Evolutionary conservation across 92 coral and sea anemone genomes (phyloP), one percentile per base, ranked within the genome.

Genomic region (Porites lobata): DNA sequence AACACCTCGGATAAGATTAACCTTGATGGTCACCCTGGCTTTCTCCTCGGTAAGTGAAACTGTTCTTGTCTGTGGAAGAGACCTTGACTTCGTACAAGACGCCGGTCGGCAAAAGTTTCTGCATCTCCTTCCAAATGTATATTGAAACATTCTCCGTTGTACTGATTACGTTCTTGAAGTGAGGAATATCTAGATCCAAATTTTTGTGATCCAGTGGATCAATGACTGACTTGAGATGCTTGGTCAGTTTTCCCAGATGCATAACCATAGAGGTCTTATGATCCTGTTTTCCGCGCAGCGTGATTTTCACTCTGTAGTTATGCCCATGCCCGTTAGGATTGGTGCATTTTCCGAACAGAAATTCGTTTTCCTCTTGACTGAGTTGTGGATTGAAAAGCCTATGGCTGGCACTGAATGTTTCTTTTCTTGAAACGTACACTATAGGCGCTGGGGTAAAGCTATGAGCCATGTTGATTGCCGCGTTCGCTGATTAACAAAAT

Each of bases 321-420:
- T 96, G 99, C 0, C 99, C 99, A 58, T 96, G 99, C 70, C 99
- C 98, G 80, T 96, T 93, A 14, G 69, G 72, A 79, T 96, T 95
- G 81, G 96, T 96, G 62, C 99, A 96, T 81, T 96, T 96, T 47
- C 99, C 99, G 43, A 87, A 96, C 3, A 95, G 77, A 22, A 79
- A 50, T 56, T 54, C 50, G 90, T 96, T 96, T 68, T 95, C 92
- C 65, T 95, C 94, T 62, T 92, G 93, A 57, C 93, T 87, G 38
- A 93, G 87, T 32, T 88, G 78, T 15, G 86, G 20, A 73, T 85
- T 87, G 83, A 95, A 94, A 29, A 96, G 93, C 78, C 99, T 86
- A 32, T 96, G 99, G 51, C 93, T 85, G 47, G 99, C 96, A 64
- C 91, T 84, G 58, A 96, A 93, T 6, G 84, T 72, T 66, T 87